Percentiles rank a stretch among this genome's conserved stretches.
Conservation (phyloP, 2,888 invertebrate species). For the Clepsis dumicolana region DNA sequence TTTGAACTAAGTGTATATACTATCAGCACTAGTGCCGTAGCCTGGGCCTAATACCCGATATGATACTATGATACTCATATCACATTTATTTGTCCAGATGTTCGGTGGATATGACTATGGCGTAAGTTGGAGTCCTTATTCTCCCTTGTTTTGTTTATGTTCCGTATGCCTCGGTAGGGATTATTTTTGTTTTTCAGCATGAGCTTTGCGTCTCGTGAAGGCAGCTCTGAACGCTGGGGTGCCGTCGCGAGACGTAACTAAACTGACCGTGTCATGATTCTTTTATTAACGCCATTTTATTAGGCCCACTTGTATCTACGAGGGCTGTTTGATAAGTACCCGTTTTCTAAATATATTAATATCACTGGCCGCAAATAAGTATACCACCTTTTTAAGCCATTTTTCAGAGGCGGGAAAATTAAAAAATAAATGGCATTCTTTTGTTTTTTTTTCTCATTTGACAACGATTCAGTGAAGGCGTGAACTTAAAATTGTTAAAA, state of each 20-base stretch:
- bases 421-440: no score
- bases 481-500: no score
- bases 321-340: no score
- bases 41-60: constrained; percentile 2
- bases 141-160: constrained; percentile 54
- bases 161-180: constrained; percentile 49
- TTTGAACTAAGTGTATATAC: background rate
- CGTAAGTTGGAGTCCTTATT: constrained; percentile 74
- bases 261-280: background rate
- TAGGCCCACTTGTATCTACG: no score
- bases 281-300: constrained; percentile 12
- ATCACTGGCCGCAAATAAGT: no score
- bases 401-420: no score
- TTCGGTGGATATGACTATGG: constrained; percentile 86
- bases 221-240: constrained; percentile 8
- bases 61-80: constrained; percentile 49
- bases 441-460: no score
- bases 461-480: no score
- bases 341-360: no score
- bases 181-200: constrained; percentile 39
- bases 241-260: constrained; percentile 14
- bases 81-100: constrained; percentile 79
- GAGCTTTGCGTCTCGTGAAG: constrained; percentile 17
- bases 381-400: no score
- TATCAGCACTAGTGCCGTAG: constrained; percentile 5